Percentiles rank a stretch among this genome's conserved stretches.
These are phyloP conservation scores for Mesochorus sp. DNA, from an alignment of 2,888 invertebrate species.

Conservation along the genomic window DNA sequence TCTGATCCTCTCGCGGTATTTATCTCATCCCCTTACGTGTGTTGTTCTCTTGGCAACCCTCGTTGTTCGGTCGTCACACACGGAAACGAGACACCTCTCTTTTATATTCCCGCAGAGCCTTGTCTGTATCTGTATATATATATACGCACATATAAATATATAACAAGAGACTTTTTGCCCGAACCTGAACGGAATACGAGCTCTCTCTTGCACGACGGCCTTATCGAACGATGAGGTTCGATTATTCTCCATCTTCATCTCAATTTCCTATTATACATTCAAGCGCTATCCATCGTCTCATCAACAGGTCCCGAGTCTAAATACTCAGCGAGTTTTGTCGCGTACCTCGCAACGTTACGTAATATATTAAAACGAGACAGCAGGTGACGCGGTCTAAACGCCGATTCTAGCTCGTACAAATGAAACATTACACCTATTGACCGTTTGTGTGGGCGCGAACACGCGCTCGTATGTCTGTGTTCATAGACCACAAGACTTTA, in stretches of 20 bases:
- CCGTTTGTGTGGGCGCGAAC: background rate
- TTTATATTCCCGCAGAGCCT: background rate
- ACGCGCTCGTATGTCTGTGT: background rate
- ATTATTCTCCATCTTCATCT: background rate
- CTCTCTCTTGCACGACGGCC: background rate
- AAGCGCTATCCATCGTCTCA: background rate
- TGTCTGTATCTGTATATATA: background rate
- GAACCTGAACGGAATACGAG: too few relatives aligned
- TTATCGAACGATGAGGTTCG: too few relatives aligned
- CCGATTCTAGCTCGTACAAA: background rate
- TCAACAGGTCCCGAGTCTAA: background rate
- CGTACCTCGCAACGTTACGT: conserved; percentile 55
- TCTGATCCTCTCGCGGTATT: conserved; percentile 62
- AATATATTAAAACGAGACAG: conserved; percentile 65
- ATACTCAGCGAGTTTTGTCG: background rate
- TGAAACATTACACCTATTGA: conserved; percentile 25
- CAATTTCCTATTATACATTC: background rate
- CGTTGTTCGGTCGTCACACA: conserved; percentile 55
- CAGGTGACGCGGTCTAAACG: background rate
- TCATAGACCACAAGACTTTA: background rate
- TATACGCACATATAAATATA: background rate
- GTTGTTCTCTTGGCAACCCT: conserved; percentile 21
- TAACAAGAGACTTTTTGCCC: background rate
- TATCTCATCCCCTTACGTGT: background rate
- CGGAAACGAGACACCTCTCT: conserved; percentile 65